Evolutionary conservation across 2,113 vertebrate species (phyloP), one percentile per base, ranked within the genome.

Genomic region (Syngnathus typhle): DNA sequence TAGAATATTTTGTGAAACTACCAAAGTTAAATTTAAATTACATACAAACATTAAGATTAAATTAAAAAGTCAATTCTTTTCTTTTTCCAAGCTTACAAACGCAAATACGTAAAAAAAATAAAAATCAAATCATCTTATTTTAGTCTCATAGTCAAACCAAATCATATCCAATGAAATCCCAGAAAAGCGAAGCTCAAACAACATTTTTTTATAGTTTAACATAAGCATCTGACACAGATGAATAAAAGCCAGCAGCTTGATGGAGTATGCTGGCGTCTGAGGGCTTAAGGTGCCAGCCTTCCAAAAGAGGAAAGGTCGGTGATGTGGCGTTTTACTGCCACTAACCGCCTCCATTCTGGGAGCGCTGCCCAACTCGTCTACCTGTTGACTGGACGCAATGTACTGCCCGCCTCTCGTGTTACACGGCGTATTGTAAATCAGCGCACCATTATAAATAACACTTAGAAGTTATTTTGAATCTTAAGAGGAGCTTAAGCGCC

Each of bases 261-360:
- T 19, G 7, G 32, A 59, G 18, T 36, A 23, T 2, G 18, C 49
- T n/a, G 49, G 13, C 21, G 58, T 10, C 18, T 23, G 36, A 19
- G 58, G 18, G 2, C n/a, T 38, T 59, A 38, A 36, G 18, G 27
- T 27, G 37, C 47, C 21, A 23, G 62, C 41, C 32, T 55, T 88
- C 85, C 89, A 87, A 85, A 89, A 90, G 87, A 90, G 88, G 89
- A 91, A 91, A 91, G 85, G 87, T 85, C 82, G 85, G 84, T 62
- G 76, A 77, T 82, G 74, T 79, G 82, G 82, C 79, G 82, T 75
- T 80, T 79, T 62, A 76, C 70, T 77, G 78, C 77, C 73, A 38
- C 69, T 9, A 78, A 76, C 75, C 79, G 69, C 79, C 82, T 76
- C 82, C 74, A 60, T 68, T 77, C 73, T 75, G 64, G 60, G 79